These are phyloP conservation scores for Upupa epops DNA, from an alignment of 2,113 vertebrate species.

Conservation along the genomic window DNA sequence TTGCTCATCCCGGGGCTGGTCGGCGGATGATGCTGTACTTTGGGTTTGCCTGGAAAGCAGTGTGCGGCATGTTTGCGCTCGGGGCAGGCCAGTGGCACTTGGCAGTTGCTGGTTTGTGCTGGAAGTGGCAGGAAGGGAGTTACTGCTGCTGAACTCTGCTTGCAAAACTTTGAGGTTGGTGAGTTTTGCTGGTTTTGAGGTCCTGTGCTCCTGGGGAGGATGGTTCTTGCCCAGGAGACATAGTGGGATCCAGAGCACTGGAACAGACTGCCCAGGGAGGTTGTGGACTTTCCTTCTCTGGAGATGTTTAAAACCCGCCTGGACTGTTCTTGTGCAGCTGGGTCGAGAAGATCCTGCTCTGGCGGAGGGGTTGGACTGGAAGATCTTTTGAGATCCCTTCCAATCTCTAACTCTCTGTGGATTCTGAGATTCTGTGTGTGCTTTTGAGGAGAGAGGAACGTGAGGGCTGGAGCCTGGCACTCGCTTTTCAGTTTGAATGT, in stretches of 20 bases:
- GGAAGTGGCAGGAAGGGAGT: neutral
- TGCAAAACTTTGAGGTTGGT: neutral
- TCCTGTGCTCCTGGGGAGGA: neutral
- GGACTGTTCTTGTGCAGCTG: too few relatives aligned
- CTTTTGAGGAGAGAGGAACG: accelerated
- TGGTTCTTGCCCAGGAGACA: neutral
- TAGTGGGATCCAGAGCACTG: accelerated
- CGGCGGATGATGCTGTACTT: conserved; percentile 50
- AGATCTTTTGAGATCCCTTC: too few relatives aligned
- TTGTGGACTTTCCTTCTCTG: too few relatives aligned
- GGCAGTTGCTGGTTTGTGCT: conserved; percentile 20
- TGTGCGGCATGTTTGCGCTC: neutral
- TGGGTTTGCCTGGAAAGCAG: conserved; percentile 49
- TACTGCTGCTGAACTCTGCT: neutral
- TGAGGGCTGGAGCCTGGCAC: accelerated
- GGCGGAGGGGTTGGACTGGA: too few relatives aligned
- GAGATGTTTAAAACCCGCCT: too few relatives aligned
- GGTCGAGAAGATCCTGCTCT: too few relatives aligned
- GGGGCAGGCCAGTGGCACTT: neutral
- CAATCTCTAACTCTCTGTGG: too few relatives aligned
- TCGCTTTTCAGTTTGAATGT: neutral
- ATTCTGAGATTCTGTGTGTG: too few relatives aligned
- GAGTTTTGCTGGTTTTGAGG: neutral
- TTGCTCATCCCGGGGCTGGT: neutral
- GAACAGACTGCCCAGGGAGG: too few relatives aligned